Evolutionary conservation across 2,113 vertebrate species (phyloP).

Genomic region (Stegostoma tigrinum): DNA sequence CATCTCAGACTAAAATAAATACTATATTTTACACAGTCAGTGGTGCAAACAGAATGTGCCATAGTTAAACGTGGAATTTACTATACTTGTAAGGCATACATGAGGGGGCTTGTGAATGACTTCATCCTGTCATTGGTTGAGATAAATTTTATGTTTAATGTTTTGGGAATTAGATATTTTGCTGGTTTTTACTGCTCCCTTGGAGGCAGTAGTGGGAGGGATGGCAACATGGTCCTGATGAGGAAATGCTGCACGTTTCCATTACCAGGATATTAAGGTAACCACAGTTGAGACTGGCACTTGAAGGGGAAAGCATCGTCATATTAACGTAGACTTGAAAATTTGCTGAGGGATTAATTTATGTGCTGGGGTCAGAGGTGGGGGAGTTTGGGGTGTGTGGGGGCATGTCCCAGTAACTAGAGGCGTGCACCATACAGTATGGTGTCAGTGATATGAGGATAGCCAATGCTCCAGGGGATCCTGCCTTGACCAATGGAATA

Average conservation of each 20-base stretch:
- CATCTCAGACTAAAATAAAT: conserved; percentile 22
- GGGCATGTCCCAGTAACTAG: neutral
- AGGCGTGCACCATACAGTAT: neutral
- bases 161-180: neutral
- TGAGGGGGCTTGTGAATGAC: neutral
- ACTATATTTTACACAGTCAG: conserved; percentile 25
- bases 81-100: neutral
- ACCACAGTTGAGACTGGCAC: neutral
- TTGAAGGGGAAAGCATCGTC: neutral
- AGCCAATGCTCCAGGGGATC: neutral
- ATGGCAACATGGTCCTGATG: neutral
- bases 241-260: neutral
- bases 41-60: conserved; percentile 1
- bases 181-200: neutral
- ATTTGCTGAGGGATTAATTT: neutral
- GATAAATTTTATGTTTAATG: conserved; percentile 23
- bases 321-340: neutral
- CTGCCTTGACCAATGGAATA: neutral
- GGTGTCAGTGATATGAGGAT: neutral
- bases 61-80: conserved; percentile 12
- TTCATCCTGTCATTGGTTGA: neutral
- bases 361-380: too few relatives aligned
- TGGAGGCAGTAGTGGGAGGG: neutral
- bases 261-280: neutral
- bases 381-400: neutral